Percentiles rank a stretch among this genome's conserved stretches.
Evolutionary conservation across 2,888 invertebrate genomes (phyloP).

Genomic region (Conchocele bisecta): DNA sequence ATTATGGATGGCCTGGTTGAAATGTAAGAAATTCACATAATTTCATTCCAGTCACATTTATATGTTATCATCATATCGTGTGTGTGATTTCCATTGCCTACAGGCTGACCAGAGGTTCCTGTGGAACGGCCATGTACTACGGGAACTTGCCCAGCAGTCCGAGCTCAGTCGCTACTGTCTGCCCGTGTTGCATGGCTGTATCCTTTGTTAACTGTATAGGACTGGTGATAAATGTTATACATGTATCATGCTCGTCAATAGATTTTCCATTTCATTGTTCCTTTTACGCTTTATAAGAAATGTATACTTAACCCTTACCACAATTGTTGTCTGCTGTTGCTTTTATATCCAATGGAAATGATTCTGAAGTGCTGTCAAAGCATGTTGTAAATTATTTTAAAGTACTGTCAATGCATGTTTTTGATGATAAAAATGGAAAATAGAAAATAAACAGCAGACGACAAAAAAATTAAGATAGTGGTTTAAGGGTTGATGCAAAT

Average conservation of each 20-base stretch:
- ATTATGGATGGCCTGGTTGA: no score
- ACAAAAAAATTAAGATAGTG: no score
- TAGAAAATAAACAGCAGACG: no score
- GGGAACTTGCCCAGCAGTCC: slow-evolving; percentile 88
- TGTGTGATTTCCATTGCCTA: slow-evolving; percentile 24
- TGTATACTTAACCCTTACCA: background rate
- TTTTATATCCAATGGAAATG: no score
- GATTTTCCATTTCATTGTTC: background rate
- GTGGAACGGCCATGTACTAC: slow-evolving; percentile 94
- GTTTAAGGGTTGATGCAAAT: background rate
- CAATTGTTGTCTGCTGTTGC: no score
- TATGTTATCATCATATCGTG: background rate
- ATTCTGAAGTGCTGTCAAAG: no score
- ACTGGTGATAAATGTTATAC: background rate
- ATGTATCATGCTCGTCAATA: background rate
- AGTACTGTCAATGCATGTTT: no score
- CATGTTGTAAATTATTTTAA: no score
- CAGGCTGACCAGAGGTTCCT: slow-evolving; percentile 93
- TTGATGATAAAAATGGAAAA: no score
- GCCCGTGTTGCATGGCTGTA: slow-evolving; percentile 94
- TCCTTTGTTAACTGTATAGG: slow-evolving; percentile 68
- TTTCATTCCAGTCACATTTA: no score
- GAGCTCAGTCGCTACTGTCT: slow-evolving; percentile 88
- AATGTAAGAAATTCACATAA: no score
- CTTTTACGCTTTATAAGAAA: background rate